Conservation (phyloP, 2,888 invertebrate genomes). For the Petrolisthes manimaculis region DNA sequence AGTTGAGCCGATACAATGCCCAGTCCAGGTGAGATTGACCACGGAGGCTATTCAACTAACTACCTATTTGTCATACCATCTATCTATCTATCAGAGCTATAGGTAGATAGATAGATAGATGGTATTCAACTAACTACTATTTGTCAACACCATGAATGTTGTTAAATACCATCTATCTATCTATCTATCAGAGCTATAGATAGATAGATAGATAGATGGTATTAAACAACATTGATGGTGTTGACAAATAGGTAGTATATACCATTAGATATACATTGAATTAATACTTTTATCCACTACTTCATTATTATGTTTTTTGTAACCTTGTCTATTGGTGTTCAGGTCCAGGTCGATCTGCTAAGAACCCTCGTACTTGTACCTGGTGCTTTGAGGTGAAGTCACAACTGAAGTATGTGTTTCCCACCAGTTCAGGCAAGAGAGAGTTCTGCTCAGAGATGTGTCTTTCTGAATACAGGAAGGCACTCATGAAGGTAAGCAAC, state of each 20-base stretch:
- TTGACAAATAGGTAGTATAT: too few relatives aligned
- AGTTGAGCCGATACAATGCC: too few relatives aligned
- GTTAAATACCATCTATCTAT: too few relatives aligned
- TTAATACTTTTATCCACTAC: too few relatives aligned
- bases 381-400: slow-evolving; percentile 67
- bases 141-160: too few relatives aligned
- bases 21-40: too few relatives aligned
- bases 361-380: slow-evolving; percentile 65
- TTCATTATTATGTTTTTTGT: background rate
- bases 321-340: background rate
- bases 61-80: background rate
- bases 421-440: slow-evolving; percentile 88
- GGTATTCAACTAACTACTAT: too few relatives aligned
- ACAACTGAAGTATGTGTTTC: slow-evolving; percentile 85
- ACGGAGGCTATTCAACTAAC: too few relatives aligned
- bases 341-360: slow-evolving; percentile 62
- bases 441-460: slow-evolving; percentile 94
- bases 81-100: background rate
- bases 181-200: too few relatives aligned
- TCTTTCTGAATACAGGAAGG: slow-evolving; percentile 88
- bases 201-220: too few relatives aligned
- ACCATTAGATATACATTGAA: too few relatives aligned
- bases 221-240: too few relatives aligned
- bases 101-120: background rate
- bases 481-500: slow-evolving; percentile 78